Evolutionary conservation across 2,797 vertebrate genomes (phyloP), one percentile per base, ranked within the genome.

Genomic region (Acanthopagrus latus): DNA sequence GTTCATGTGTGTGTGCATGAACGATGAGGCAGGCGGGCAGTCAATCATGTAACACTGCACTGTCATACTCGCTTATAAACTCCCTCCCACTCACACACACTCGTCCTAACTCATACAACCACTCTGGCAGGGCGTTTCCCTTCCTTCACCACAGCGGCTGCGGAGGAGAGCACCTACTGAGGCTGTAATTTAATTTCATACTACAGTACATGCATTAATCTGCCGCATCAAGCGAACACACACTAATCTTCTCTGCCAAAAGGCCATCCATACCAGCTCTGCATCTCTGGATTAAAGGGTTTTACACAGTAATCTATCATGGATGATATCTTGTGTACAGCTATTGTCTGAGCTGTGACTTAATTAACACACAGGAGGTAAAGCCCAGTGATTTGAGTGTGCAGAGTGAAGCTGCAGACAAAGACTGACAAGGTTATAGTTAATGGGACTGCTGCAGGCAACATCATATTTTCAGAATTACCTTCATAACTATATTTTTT

Each of bases 271-370:
- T 81, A 85, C 63, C 71, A 57, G 80, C 78, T 80, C 85, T 64
- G 76, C 77, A 81, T 76, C 73, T 85, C 75, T 85, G 91, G 89
- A 93, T 92, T 90, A 89, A 76, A 88, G 56, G 65, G 59, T 23
- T 81, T 89, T 62, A 67, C 71, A 58, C 71, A 48, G 66, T 76
- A 82, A 93, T 91, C 88, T 86, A 81, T 84, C 83, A 71, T 7
- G 81, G 73, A 46, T 84, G 87, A 88, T 73, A 76, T 81, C 77
- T 46, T 73, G 81, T 58, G 64, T 41, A 38, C 54, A 38, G 82
- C 69, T 46, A 72, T 66, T 76, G 88, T 90, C 86, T 84, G 84
- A 65, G 18, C 25, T 13, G 44, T 29, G 17, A 6, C 13, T 52
- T 21, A 7, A 65, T 38, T 5, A 27, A 20, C 64, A 16, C 64